These are phyloP conservation scores for Triplophysa yarkandensis DNA, from an alignment of 2,797 vertebrate genomes.

Conservation along the genomic window DNA sequence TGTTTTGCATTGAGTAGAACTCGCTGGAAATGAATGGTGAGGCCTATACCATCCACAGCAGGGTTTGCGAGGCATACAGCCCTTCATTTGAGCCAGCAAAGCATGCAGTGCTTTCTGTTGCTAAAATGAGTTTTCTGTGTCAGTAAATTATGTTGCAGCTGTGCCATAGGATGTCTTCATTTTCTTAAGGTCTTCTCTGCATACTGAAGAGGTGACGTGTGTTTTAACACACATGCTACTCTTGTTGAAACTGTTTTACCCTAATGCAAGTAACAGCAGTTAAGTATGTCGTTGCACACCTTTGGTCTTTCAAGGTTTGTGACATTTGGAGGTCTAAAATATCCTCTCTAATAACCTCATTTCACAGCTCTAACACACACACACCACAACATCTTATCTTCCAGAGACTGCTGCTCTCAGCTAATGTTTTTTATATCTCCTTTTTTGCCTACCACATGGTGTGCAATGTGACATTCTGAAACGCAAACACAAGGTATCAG, in stretches of 20 bases:
- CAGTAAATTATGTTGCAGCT: constrained; percentile 21
- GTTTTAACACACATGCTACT: background rate
- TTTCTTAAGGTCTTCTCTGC: background rate
- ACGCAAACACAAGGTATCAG: constrained; percentile 6
- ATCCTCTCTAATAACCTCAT: constrained; percentile 29
- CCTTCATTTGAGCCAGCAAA: constrained; percentile 15
- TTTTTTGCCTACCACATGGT: constrained; percentile 20
- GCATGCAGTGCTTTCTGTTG: constrained; percentile 13
- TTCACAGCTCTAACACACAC: constrained; percentile 14
- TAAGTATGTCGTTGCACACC: too few relatives aligned
- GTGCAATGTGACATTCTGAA: constrained; percentile 12
- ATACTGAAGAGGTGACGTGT: constrained; percentile 17
- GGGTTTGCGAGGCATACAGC: constrained; percentile 25
- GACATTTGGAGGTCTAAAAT: constrained; percentile 38
- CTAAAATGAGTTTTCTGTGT: constrained; percentile 20
- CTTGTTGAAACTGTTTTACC: constrained; percentile 9
- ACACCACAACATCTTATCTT: background rate
- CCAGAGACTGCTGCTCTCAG: constrained; percentile 27
- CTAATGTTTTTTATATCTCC: constrained; percentile 19
- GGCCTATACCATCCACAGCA: constrained; percentile 21
- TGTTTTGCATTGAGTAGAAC: constrained; percentile 28
- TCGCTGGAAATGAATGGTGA: background rate
- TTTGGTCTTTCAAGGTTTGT: background rate
- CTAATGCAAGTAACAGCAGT: background rate
- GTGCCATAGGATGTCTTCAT: constrained; percentile 10